Base-by-base conservation (phyloP, 2,888 invertebrate species). In the Prionchulus punctatus region DNA sequence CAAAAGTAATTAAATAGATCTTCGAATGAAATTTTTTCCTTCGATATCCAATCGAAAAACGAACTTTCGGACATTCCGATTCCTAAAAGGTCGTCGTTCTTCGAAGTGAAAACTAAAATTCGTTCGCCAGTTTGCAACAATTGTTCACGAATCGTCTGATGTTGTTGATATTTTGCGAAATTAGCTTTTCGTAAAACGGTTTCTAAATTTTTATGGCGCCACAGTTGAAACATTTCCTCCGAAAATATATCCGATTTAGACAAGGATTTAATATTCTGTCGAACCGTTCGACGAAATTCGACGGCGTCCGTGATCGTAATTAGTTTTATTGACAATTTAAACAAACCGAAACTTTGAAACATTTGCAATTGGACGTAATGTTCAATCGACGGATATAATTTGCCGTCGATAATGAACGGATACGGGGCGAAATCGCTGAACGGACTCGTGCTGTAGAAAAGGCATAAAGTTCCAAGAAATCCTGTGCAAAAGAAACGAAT, bases 151-250 rank as follows among this genome's bases (percentile, higher is more conserved):
- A 56, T 48, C 4, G 47, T 43, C 25, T 28, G 42, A 43, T 58
- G 56, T 30, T 58, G 58, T 45, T 56, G 23, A 31, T 48, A 58
- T 30, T 58, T 58, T 25, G 58, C 56, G 27, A 30, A 30, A 36
- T 28, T 45, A 43, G 31, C 56, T 2, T 27, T 2, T 26, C 21
- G 18, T 26, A 51, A 48, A 4, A 28, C 2, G 12, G n/a, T 50
- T 7, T 23, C 2, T 2, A 45, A 50, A 28, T 57, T 57, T 30
- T 2, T 25, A 7, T 7, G 4, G 12, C 43, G 31, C 57, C 57
- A 57, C 15, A 51, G 43, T 30, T 30, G 12, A 51, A 57, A 51
- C 30, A 36, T 57, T 26, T n/a, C 21, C 51, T 57, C 57, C 18
- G 54, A 54, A 15, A 57, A 54, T 18, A 50, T 28, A 2, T 30